Conservation (phyloP, 2,888 invertebrate species). For the Volucella inflata region DNA sequence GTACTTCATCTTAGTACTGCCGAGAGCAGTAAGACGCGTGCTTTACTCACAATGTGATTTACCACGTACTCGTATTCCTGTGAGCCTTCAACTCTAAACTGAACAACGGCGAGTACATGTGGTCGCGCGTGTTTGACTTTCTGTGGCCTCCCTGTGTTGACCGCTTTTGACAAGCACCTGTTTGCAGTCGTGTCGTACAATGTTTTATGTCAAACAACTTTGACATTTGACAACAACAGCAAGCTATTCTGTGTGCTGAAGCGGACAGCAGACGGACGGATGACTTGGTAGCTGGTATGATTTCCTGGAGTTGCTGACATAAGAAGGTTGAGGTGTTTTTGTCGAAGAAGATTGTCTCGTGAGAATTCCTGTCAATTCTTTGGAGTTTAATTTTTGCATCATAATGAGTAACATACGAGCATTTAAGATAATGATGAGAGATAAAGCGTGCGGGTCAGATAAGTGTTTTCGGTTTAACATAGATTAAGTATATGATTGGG, state of each 20-base stretch:
- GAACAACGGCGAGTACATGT: slow-evolving; percentile 60
- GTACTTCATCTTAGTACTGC: slow-evolving; percentile 41
- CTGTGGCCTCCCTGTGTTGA: slow-evolving; percentile 49
- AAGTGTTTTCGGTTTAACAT: too few relatives aligned
- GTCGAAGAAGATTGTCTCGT: slow-evolving; percentile 16
- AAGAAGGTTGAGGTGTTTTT: slow-evolving; percentile 55
- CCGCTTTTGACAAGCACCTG: slow-evolving; percentile 70
- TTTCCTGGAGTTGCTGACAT: slow-evolving; percentile 66
- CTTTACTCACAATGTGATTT: slow-evolving; percentile 46
- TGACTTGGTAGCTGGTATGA: slow-evolving; percentile 40
- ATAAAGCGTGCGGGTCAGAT: too few relatives aligned
- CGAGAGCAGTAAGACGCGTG: slow-evolving; percentile 71
- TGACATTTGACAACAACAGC: slow-evolving; percentile 71
- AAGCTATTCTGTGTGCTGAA: slow-evolving; percentile 30
- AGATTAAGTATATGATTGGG: too few relatives aligned
- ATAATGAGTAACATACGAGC: slow-evolving; percentile 13
- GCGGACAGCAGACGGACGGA: slow-evolving; percentile 1
- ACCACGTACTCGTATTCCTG: slow-evolving; percentile 1
- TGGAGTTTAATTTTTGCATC: slow-evolving; percentile 54
- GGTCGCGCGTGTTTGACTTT: slow-evolving; percentile 55
- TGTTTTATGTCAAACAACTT: slow-evolving; percentile 72
- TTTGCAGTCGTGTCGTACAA: slow-evolving; percentile 70
- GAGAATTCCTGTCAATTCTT: slow-evolving; percentile 56
- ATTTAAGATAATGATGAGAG: background rate
- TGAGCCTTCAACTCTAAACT: slow-evolving; percentile 51